These are phyloP conservation scores for Aurelia sp. DNA, from an alignment of 30 jellyfish, hydroid and myxozoan species.

Conservation along the genomic window DNA sequence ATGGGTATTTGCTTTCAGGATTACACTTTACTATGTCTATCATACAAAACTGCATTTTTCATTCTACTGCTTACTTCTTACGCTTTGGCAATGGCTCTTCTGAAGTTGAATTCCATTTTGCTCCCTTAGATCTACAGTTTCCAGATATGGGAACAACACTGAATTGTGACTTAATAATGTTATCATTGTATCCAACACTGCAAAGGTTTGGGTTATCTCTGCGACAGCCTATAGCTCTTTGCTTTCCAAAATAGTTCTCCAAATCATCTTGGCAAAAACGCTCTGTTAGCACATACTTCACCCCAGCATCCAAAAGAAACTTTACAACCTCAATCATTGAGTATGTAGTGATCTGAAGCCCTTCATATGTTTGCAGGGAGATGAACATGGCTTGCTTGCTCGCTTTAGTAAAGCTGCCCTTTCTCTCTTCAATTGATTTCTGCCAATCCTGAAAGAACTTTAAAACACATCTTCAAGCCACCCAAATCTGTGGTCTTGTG, in stretches of 20 bases:
- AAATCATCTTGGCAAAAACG: conserved; percentile 46
- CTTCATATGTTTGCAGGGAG: conserved; percentile 38
- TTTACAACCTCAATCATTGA: conserved; percentile 36
- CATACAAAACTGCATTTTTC: neutral
- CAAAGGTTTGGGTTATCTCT: conserved; percentile 40
- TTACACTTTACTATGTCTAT: too few species aligned
- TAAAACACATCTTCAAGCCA: conserved; percentile 53
- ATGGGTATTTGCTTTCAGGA: too few species aligned
- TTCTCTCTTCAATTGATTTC: conserved; percentile 34
- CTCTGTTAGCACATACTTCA: conserved; percentile 40
- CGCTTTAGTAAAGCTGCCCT: conserved; percentile 6
- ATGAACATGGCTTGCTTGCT: conserved; percentile 32
- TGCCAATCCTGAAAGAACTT: conserved; percentile 62
- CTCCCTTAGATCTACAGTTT: neutral
- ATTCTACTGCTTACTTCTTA: neutral
- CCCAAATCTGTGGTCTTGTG: conserved; percentile 31
- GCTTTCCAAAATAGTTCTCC: conserved; percentile 58
- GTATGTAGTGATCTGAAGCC: conserved; percentile 22
- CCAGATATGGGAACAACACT: conserved; percentile 24
- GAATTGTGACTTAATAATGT: conserved; percentile 25
- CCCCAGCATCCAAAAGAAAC: conserved; percentile 18
- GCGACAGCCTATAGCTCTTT: conserved; percentile 42
- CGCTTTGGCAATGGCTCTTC: conserved; percentile 10
- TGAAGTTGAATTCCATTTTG: conserved; percentile 7
- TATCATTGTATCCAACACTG: conserved; percentile 42